phyloP scores from a whole-genome alignment of 2,113 vertebrate genomes.

The Neodontobutis hainanensis region DNA sequence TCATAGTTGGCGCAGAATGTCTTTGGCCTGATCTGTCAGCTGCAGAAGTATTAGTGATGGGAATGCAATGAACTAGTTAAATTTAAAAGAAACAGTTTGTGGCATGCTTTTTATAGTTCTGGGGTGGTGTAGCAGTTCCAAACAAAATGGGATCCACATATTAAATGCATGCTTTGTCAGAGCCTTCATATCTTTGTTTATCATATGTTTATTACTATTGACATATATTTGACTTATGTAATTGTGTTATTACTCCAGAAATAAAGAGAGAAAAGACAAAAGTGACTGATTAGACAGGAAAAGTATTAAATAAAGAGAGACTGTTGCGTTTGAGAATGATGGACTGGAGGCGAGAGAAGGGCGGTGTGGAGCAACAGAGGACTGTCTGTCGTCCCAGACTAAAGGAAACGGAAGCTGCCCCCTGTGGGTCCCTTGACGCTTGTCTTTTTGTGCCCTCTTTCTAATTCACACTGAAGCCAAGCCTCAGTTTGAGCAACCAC shows the following conservation, averaged over 20 bases:
- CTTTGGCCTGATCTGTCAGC: conserved; percentile 13
- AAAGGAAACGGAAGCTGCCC: conserved; percentile 61
- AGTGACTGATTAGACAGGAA: conserved; percentile 13
- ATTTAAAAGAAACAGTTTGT: too few relatives aligned
- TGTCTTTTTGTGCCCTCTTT: conserved; percentile 19
- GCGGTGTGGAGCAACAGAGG: conserved; percentile 49
- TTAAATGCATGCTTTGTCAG: too few relatives aligned
- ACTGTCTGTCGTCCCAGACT: conserved; percentile 40
- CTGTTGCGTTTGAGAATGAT: conserved; percentile 47
- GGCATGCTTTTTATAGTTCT: too few relatives aligned
- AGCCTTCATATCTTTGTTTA: too few relatives aligned
- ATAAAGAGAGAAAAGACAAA: conserved; percentile 26
- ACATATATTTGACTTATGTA: too few relatives aligned
- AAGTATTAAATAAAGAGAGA: conserved; percentile 44
- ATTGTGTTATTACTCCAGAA: not conserved
- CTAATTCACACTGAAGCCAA: conserved; percentile 17
- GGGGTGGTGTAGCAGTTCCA: too few relatives aligned
- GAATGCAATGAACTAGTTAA: not conserved
- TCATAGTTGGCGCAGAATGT: conserved; percentile 25
- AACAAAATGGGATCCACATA: too few relatives aligned
- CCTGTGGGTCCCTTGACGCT: conserved; percentile 40
- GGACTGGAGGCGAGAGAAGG: conserved; percentile 28
- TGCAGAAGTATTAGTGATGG: not conserved
- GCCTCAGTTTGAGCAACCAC: conserved; percentile 23
- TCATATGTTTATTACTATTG: too few relatives aligned